Evolutionary conservation across 2,113 vertebrate genomes (phyloP), one percentile per base, ranked within the genome.

Genomic region (Rhinoderma darwinii): DNA sequence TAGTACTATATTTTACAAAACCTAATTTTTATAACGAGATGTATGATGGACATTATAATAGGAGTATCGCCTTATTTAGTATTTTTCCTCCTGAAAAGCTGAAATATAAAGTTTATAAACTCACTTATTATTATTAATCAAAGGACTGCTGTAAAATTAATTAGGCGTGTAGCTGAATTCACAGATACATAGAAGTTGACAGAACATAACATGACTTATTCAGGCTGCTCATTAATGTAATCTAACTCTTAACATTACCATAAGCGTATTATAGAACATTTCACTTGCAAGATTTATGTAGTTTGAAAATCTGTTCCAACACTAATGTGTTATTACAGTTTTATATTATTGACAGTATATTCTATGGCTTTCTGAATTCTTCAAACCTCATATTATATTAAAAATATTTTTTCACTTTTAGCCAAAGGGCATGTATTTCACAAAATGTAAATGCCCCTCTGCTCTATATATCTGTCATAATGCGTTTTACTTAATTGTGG

Each of bases 91-190:
- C 39, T 30, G 20, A 44, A 76, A 84, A 59, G 32, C 25, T 61
- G 83, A 61, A 84, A 76, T 61, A 41, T 76, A 59, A 84, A 75
- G 27, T 75, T 76, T 32, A 84, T 84, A 84, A 84, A 75, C 72
- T 84, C 50, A 37, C 70, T 86, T 66, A 86, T 68, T 66, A 86
- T 68, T 78, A 86, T 86, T 76, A 86, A 79, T 86, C 83, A 84
- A 75, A 75, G 72, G 66, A 68, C 43, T 86, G 84, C 75, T 86
- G 75, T 86, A 86, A 79, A 86, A 79, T 86, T 86, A 86, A 86
- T 86, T 79, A 86, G 75, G 84, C 56, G 22, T 86, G 84, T 68
- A 68, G 84, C 43, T 63, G 59, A 63, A 79, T 47, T 68, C 59
- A 51, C n/a, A 43, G 44, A 79, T 79, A 86, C 61, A 86, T 66